Base-by-base conservation (phyloP, 2,797 vertebrate species). In the Mormyrus proboscirostris region DNA sequence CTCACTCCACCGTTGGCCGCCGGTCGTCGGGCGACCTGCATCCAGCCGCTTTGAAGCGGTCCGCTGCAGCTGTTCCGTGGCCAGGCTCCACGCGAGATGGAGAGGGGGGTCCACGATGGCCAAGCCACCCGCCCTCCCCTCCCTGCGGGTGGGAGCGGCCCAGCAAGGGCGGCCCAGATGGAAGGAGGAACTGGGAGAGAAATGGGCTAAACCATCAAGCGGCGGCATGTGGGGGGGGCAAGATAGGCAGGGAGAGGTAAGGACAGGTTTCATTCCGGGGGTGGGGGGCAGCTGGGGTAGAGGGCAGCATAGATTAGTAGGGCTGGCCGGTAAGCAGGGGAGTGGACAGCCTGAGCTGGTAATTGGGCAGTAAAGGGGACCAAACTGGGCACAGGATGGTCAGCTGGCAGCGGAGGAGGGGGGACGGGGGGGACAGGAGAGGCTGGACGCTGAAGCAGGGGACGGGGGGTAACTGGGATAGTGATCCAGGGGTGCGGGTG, bases 221-320 rank as follows among this genome's bases (percentile, higher is more conserved):
- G 16, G 19, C 29, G 38, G 5, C 44, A 51, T 29, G 62, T 14
- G 2, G 12, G 25, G n/a, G 69, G 65, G 88, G 57, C n/a, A 25
- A 62, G 59, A 62, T 9, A 8, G 59, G 22, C 59, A 10, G 2
- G 59, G 59, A 47, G 22, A 25, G 44, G 38, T 55, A 41, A 47
- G 33, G 76, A 9, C 76, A 90, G 90, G 90, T 89, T 89, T 89
- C 76, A n/a, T 10, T 51, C 25, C 19, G 25, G 25, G 62, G 33
- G 53, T 6, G 38, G 33, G 41, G 79, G 82, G 44, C n/a, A n/a
- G n/a, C 82, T 10, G 19, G 82, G 47, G 41, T 16, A 44, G 33
- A 44, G 82, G 9, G 47, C 82, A 51, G n/a, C 41, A 84, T 22
- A 84, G n/a, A 51, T 50, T 49, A 49, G 82, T 3, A 2, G 82